Base-by-base conservation (phyloP, 2,797 vertebrate genomes). In the Acanthurus tractus region DNA sequence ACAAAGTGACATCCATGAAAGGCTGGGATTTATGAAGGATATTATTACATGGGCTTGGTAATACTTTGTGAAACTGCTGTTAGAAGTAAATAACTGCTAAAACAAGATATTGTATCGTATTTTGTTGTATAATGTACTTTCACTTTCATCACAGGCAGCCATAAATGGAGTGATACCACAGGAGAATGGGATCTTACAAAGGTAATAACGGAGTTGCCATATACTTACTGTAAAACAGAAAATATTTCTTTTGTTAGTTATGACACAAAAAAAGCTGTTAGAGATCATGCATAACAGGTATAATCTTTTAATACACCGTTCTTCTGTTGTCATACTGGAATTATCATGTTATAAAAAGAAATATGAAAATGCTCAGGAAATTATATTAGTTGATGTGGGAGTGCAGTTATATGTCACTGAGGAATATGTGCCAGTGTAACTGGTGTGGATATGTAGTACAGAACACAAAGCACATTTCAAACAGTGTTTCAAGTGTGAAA, bases 161-260 rank as follows among this genome's bases (percentile, higher is more conserved):
- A 99, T 99, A 94, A 99, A 99, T 92, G 98, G 98, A 88, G 97
- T 99, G 87, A 99, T 99, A 94, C 98, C 98, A 86, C 98, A 99
- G 90, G 98, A 99, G 95, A 99, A 99, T 63, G 98, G 98, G 86
- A 98, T 99, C 95, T 94, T 99, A 88, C 97, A 97, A 95, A 98
- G 97, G 98, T 99, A 97, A 93, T 45, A n/a, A 67, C n/a, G 2
- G 38, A 36, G 18, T n/a, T 62, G 9, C 13, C 34, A 23, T 44
- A 64, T 18, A n/a, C 72, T 57, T 61, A 57, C 18, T 75, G 4
- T 59, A 53, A 74, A 70, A 65, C 25, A 55, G 3, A 58, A 59
- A 56, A 57, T 15, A 0, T 45, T 8, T 68, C 3, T 13, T 1
- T 25, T 67, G 20, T 42, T 38, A 4, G 3, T 25, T 38, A 10